Conservation (phyloP, 2,888 invertebrate genomes). For the Drosophila meridiana region DNA sequence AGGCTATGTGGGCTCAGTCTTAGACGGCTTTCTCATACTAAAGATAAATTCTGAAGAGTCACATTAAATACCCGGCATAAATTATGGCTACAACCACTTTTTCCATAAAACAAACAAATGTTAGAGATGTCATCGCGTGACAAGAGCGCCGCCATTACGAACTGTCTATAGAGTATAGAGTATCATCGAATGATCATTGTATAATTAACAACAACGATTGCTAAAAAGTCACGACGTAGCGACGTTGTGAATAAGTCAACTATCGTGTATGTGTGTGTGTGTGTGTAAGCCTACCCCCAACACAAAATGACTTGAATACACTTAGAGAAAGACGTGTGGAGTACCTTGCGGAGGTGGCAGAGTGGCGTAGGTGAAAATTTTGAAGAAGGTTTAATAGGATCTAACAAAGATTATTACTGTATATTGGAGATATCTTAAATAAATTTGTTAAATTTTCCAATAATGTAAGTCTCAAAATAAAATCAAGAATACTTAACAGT, state of each 20-base stretch:
- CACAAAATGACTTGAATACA: slow-evolving; percentile 18
- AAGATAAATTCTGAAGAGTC: slow-evolving; percentile 9
- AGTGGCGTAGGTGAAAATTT: not conserved
- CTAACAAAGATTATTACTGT: not conserved
- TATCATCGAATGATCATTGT: slow-evolving; percentile 18
- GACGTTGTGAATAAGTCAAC: slow-evolving; percentile 22
- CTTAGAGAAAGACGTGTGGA: not conserved
- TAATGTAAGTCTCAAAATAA: not conserved
- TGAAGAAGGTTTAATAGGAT: not conserved
- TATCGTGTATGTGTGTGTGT: not conserved
- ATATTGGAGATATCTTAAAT: not conserved
- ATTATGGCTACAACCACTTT: slow-evolving; percentile 6
- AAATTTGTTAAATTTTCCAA: not conserved
- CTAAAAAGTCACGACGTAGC: slow-evolving; percentile 42
- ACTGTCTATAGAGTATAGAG: not conserved
- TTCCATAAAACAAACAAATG: not conserved
- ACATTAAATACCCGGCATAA: slow-evolving; percentile 7
- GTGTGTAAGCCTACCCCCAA: not conserved
- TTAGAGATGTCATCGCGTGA: slow-evolving; percentile 5
- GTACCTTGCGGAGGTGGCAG: not conserved
- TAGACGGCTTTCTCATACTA: not conserved
- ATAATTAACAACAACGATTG: slow-evolving; percentile 26
- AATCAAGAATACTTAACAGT: not conserved
- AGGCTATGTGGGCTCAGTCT: not conserved
- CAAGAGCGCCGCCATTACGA: slow-evolving; percentile 10